Evolutionary conservation across 1,140 invertebrate genomes (phyloP), one percentile per base, ranked within the genome.

Genomic region (Notospermus geniculatus): DNA sequence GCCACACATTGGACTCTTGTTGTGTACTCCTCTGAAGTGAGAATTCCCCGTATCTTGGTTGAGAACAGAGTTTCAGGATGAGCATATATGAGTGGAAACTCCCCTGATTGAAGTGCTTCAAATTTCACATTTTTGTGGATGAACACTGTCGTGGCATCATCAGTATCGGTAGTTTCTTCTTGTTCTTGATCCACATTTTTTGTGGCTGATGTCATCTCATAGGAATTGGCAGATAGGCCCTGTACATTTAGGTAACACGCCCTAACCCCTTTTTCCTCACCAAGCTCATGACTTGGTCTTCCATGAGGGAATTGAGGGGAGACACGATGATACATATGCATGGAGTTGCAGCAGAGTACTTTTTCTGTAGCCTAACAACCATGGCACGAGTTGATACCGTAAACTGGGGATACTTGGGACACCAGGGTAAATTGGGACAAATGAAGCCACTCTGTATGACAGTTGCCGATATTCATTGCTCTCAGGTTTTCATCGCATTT

Each of bases 31-130:
- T 22, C 32, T 32, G 55, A 59, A 15, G 29, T 41, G 11, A 66
- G n/a, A 13, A 66, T 36, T 59, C 39, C 39, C 25, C 36, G 28
- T 36, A 62, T 22, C 25, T 54, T 22, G 43, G 32, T 66, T 7
- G 53, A 59, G 46, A 59, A 30, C 13, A 66, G 46, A 15, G 64
- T 46, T 43, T 66, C 64, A 0, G 64, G 60, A 43, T 66, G 64
- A 19, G 64, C 57, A 57, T 66, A 66, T 11, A 65, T 57, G 1
- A 65, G 27, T 19, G 58, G 58, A 45, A 36, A 59, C 22, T 45
- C 25, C 11, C 64, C 64, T 28, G 27, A 25, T 25, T 27, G 17
- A 11, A 65, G 28, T 15, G 53, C 56, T 2, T 46, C 1, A 2
- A 59, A 17, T 22, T 25, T 23, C 9, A 62, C 64, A 59, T 13